These are phyloP conservation scores for Pocillopora damicornis DNA, from an alignment of 64 coral and sea anemone species.

Conservation along the genomic window DNA sequence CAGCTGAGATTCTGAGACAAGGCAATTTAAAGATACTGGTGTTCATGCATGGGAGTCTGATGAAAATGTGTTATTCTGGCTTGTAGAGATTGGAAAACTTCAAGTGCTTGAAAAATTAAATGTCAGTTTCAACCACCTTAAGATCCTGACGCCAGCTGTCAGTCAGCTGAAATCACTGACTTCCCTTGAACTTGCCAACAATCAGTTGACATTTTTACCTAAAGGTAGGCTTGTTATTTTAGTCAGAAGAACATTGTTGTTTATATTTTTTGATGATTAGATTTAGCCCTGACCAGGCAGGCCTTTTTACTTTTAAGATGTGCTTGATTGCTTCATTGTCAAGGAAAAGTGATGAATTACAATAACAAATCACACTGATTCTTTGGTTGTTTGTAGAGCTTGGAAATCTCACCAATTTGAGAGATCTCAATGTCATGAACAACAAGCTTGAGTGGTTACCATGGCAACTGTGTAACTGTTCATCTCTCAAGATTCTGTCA, in stretches of 20 bases:
- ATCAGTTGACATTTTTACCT: conserved; percentile 47
- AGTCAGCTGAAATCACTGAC: conserved; percentile 50
- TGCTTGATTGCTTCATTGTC: no score
- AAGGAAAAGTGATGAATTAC: no score
- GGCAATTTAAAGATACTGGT: no score
- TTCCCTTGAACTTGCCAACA: conserved; percentile 67
- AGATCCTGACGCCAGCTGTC: conserved; percentile 36
- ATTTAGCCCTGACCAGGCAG: no score
- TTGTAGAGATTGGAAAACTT: conserved; percentile 60
- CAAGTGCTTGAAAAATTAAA: conserved; percentile 50
- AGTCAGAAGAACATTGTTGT: background rate
- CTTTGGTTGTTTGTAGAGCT: conserved; percentile 34
- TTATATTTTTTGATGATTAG: no score
- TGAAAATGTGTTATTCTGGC: background rate
- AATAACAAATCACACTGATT: background rate
- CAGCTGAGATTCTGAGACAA: no score
- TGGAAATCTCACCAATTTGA: conserved; percentile 49
- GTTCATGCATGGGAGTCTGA: no score
- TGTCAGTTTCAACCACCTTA: conserved; percentile 65
- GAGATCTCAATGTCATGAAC: conserved; percentile 80
- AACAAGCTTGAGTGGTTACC: conserved; percentile 72
- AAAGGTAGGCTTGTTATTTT: conserved; percentile 17
- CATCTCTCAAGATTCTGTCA: conserved; percentile 50
- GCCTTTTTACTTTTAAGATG: no score
- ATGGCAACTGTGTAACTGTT: conserved; percentile 73